Conservation (phyloP, 2,797 vertebrate species). For the Hozukius guyotensis region DNA sequence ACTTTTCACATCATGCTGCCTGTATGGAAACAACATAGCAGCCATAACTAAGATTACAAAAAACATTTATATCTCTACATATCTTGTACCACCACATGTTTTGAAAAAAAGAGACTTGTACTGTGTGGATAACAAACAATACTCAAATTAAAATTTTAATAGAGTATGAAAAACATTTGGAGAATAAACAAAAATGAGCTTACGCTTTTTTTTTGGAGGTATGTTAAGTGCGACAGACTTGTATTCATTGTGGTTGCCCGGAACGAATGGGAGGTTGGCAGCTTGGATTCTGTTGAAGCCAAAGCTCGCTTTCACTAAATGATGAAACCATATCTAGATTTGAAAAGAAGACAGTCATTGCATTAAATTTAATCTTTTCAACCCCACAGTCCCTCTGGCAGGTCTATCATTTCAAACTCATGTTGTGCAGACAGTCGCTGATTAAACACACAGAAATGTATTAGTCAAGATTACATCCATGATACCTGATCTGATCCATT, state of each 20-base stretch:
- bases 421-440: background rate
- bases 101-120: background rate
- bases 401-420: background rate
- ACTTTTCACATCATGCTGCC: background rate
- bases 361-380: background rate
- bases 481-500: slow-evolving; percentile 39
- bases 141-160: background rate
- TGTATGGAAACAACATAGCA: background rate
- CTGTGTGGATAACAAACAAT: background rate
- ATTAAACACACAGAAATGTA: background rate
- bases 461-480: background rate
- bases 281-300: rapidly evolving
- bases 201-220: rapidly evolving
- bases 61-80: background rate
- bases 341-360: background rate
- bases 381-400: background rate
- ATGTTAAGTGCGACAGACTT: rapidly evolving
- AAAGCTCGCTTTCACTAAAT: rapidly evolving
- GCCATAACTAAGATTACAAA: background rate
- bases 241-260: rapidly evolving
- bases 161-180: background rate
- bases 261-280: slow-evolving; percentile 45
- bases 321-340: slow-evolving; percentile 68
- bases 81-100: background rate
- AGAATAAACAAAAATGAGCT: background rate